Percentiles rank a stretch among this genome's conserved stretches.
These are phyloP conservation scores for Plagodis pulveraria DNA, from an alignment of 2,888 invertebrate species.

Conservation along the genomic window DNA sequence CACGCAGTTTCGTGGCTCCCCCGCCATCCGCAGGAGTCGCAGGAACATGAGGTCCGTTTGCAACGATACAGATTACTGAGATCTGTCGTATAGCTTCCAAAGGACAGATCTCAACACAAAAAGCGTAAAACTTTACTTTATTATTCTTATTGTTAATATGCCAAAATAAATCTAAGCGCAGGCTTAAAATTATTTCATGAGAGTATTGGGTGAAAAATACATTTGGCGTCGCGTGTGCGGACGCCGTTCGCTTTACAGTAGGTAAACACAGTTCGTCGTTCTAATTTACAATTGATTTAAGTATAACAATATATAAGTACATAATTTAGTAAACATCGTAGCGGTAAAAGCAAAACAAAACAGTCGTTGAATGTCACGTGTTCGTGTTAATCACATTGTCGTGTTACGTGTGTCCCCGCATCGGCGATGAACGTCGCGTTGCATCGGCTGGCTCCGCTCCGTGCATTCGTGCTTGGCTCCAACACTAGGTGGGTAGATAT, in stretches of 20 bases:
- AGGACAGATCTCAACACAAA: constrained; percentile 74
- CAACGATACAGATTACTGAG: constrained; percentile 55
- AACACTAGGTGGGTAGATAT: constrained; percentile 53
- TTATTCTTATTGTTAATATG: constrained; percentile 72
- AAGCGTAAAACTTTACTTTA: constrained; percentile 69
- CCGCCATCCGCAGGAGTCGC: not conserved
- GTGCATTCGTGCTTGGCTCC: constrained; percentile 42
- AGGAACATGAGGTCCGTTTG: constrained; percentile 10
- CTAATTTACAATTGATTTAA: constrained; percentile 67
- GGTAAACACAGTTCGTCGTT: constrained; percentile 52
- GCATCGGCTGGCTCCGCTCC: constrained; percentile 42
- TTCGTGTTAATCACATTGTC: constrained; percentile 82
- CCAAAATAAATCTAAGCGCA: constrained; percentile 76
- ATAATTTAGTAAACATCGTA: constrained; percentile 82
- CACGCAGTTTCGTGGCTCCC: not conserved
- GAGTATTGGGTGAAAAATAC: constrained; percentile 86
- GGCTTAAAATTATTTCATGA: constrained; percentile 72
- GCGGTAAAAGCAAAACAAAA: constrained; percentile 83
- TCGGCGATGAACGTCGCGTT: constrained; percentile 51
- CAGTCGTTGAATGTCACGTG: constrained; percentile 74
- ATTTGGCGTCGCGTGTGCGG: constrained; percentile 72
- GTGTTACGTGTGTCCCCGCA: constrained; percentile 61
- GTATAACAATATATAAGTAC: constrained; percentile 52
- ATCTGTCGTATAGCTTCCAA: constrained; percentile 65
- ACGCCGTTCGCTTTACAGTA: constrained; percentile 64